Evolutionary conservation across 2,113 vertebrate genomes (phyloP), one percentile per base, ranked within the genome.

Genomic region (Oreochromis tanganicae): DNA sequence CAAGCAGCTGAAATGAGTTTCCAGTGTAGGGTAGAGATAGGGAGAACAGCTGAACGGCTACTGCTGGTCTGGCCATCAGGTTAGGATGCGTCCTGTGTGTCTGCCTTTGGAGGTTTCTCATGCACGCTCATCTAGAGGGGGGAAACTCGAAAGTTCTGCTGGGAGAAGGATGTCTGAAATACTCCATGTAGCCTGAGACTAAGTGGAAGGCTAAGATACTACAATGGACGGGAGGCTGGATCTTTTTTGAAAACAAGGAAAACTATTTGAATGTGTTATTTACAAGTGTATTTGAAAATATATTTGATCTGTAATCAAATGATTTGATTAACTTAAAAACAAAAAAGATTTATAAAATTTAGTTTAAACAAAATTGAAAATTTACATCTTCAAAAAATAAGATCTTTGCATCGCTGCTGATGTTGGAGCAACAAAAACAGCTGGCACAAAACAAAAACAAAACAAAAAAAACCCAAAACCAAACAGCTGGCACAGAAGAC

Each of bases 361-460:
- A 38, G 19, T 38, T 66, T 27, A 27, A 3, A 73, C 3, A 73
- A 73, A 73, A 48, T 29, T 3, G 29, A 50, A 50, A 50, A 50
- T 50, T 8, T 11, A 19, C 5, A 48, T 75, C 4, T 75, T 75
- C 43, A 29, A 50, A 17, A 48, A 75, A 48, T 48, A 5, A 29
- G 7, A 48, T 75, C 10, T 52, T 78, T 9, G 46, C 16, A 0
- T 8, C 10, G 9, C 46, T 0, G 73, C 46, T 34, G 27, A 32
- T 34, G 73, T 32, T 52, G 10, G 27, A 78, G 46, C 46, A 4
- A 52, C 9, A 13, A 78, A 34, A 32, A 78, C 24, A 29, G 52
- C 43, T 32, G 27, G 27, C 27, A 27, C 4, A 27, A 27, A 27
- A 27, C 3, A 4, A 27, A 27, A 27, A 27, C 27, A 3, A 27